Evolutionary conservation across 1,140 invertebrate genomes (phyloP).

Genomic region (Trichonephila clavipes): DNA sequence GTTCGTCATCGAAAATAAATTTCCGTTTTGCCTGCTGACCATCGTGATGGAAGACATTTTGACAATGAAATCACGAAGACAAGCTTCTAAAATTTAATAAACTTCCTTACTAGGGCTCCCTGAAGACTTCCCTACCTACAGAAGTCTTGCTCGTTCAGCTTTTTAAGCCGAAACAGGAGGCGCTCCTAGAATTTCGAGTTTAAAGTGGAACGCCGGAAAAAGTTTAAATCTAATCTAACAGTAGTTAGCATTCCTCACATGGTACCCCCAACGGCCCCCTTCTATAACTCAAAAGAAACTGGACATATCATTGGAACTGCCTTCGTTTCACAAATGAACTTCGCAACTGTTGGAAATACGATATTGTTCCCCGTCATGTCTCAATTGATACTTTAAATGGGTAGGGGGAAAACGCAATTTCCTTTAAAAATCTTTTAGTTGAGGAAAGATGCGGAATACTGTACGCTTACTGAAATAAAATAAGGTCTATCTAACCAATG

Average conservation of each 20-base stretch:
- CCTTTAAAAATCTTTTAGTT: constrained; percentile 52
- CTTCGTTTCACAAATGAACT: constrained; percentile 51
- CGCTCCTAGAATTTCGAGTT: constrained; percentile 73
- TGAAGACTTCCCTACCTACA: constrained; percentile 50
- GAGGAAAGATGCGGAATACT: not conserved
- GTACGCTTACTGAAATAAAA: constrained; percentile 63
- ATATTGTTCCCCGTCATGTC: constrained; percentile 42
- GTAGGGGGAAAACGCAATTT: constrained; percentile 44
- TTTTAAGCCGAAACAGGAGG: constrained; percentile 65
- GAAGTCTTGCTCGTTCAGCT: constrained; percentile 38
- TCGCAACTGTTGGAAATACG: constrained; percentile 58
- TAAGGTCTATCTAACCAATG: constrained; percentile 7
- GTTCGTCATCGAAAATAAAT: constrained; percentile 22
- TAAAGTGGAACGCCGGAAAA: constrained; percentile 65
- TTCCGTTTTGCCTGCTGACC: constrained; percentile 37
- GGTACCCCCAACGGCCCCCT: constrained; percentile 52
- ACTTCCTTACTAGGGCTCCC: constrained; percentile 66
- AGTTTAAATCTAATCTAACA: constrained; percentile 75
- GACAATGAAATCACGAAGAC: constrained; percentile 76
- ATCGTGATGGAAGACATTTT: constrained; percentile 63
- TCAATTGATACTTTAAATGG: constrained; percentile 75
- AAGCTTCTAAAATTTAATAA: constrained; percentile 76
- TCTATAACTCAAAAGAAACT: constrained; percentile 41
- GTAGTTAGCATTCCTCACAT: constrained; percentile 74
- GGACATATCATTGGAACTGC: constrained; percentile 57